Base-by-base conservation (phyloP, 2,113 vertebrate species). In the Boulengerochromis microlepis region DNA sequence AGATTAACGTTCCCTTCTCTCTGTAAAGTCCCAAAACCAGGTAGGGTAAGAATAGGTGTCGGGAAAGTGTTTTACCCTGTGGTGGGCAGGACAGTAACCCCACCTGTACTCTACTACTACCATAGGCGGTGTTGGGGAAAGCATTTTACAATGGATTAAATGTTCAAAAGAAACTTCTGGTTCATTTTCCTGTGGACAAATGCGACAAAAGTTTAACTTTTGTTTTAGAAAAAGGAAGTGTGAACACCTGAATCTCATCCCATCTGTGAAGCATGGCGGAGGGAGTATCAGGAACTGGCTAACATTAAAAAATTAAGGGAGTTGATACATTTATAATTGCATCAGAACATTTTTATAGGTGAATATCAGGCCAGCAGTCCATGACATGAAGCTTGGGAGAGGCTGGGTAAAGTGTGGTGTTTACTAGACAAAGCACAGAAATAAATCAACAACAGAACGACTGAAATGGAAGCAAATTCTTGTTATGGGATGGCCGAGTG, bases 61-160 rank as follows among this genome's bases (percentile, higher is more conserved):
- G 12, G 35, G n/a, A 1, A 15, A 69, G 64, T 40, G 35, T 69
- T 69, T 40, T 69, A 69, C 19, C 33, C 33, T 40, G 11, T 69
- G 4, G 7, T 40, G 5, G 3, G 11, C 11, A 22, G 19, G 33
- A 15, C 35, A 40, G 64, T 69, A 40, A 40, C 33, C 11, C 33
- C 33, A 69, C 64, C 35, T 40, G 19, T 69, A 40, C 64, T 22
- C 18, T 69, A 40, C 33, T 69, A 0, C 64, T 22, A 69, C 33
- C 33, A 69, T 3, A 8, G 61, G 61, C 6, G 1, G 7, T 22
- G 64, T 69, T 22, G 64, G 4, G 64, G 19, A 15, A 40, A 64
- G 0, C 0, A 64, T 2, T 64, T 35, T 38, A n/a, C 61, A 35
- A n/a, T 66, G 31, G 10, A n/a, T 66, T 35, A n/a, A 35, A 66